Evolutionary conservation across 2,888 invertebrate genomes (phyloP).

Genomic region (Dynastes maya): DNA sequence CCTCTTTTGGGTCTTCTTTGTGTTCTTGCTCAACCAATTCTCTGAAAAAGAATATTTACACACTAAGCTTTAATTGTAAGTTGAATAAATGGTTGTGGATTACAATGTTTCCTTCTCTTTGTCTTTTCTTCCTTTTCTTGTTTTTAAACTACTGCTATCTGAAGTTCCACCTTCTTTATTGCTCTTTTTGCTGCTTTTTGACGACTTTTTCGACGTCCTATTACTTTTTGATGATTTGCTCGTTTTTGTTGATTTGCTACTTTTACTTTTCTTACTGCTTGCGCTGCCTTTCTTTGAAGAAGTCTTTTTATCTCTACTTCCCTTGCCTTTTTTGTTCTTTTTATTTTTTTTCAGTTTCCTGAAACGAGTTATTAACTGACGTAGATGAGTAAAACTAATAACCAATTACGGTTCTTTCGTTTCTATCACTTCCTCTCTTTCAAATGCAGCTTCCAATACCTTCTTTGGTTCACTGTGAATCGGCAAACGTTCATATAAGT

Average conservation of each 20-base stretch:
- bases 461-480: constrained; percentile 56
- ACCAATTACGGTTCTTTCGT: constrained; percentile 18
- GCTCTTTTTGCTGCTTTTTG: constrained; percentile 54
- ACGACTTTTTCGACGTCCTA: constrained; percentile 46
- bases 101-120: constrained; percentile 43
- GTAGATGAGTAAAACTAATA: neutral
- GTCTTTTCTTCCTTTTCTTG: constrained; percentile 37
- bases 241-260: constrained; percentile 30
- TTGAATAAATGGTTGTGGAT: neutral
- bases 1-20: constrained; percentile 54
- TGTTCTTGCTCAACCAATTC: constrained; percentile 33
- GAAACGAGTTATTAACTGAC: constrained; percentile 16
- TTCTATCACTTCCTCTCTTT: constrained; percentile 42
- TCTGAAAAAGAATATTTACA: neutral
- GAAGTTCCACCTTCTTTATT: constrained; percentile 54
- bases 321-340: constrained; percentile 54
- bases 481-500: constrained; percentile 72
- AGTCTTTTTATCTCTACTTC: constrained; percentile 49
- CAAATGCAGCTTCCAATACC: constrained; percentile 59
- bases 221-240: constrained; percentile 41
- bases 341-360: constrained; percentile 49
- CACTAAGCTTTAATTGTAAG: neutral
- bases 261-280: constrained; percentile 41
- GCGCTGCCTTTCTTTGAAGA: constrained; percentile 50
- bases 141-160: constrained; percentile 51